A percentile compares a stretch with the other conserved stretches of the same genome.
These are phyloP conservation scores for Polylopha cassiicola DNA, from an alignment of 2,888 invertebrate species.

Conservation along the genomic window DNA sequence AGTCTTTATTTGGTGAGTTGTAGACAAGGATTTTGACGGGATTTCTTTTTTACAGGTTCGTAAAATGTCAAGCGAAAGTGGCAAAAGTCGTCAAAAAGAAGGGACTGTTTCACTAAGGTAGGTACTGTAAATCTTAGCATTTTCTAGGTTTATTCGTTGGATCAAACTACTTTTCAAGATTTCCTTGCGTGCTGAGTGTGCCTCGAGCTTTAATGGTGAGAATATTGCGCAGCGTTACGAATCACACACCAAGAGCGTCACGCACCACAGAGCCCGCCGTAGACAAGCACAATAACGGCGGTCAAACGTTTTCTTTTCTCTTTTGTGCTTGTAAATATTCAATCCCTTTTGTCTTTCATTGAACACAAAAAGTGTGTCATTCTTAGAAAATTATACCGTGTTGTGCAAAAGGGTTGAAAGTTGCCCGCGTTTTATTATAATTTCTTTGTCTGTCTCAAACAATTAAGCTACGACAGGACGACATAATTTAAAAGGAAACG, in stretches of 20 bases:
- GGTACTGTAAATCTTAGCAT: too few relatives aligned
- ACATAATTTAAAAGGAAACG: slow-evolving; percentile 9
- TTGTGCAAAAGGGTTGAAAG: slow-evolving; percentile 24
- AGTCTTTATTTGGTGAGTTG: too few relatives aligned
- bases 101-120: too few relatives aligned
- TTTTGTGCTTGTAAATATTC: slow-evolving; percentile 16
- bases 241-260: slow-evolving; percentile 19
- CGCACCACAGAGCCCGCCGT: background rate
- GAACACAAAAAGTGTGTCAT: slow-evolving; percentile 23
- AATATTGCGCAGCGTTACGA: slow-evolving; percentile 22
- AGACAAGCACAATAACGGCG: slow-evolving; percentile 1
- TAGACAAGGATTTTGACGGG: too few relatives aligned
- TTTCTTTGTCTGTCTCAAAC: slow-evolving; percentile 25
- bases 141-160: background rate
- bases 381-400: slow-evolving; percentile 25
- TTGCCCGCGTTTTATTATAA: slow-evolving; percentile 22
- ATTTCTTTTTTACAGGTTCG: too few relatives aligned
- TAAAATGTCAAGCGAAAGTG: too few relatives aligned
- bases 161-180: background rate
- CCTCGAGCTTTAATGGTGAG: slow-evolving; percentile 18
- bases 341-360: slow-evolving; percentile 23
- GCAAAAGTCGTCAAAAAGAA: too few relatives aligned
- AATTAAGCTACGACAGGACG: slow-evolving; percentile 18
- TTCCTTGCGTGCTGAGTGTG: slow-evolving; percentile 5
- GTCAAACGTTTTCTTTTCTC: slow-evolving; percentile 18